phyloP scores from a whole-genome alignment of 2,797 vertebrate genomes.

The Karalla daura region DNA sequence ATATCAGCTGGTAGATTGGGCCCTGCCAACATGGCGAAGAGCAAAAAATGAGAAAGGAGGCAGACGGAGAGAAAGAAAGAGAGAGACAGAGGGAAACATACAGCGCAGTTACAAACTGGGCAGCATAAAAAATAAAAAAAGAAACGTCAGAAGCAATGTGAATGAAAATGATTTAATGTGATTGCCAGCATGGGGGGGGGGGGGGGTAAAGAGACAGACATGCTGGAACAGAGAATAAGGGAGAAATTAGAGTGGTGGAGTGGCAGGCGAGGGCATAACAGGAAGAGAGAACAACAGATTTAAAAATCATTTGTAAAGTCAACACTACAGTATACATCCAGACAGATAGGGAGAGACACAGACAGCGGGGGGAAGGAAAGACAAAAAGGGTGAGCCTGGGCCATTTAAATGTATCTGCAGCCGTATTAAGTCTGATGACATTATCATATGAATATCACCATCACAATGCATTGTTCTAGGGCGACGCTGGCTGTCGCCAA shows the following conservation, averaged over 20 bases:
- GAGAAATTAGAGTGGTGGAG: slow-evolving; percentile 49
- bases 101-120: slow-evolving; percentile 67
- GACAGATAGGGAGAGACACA: slow-evolving; percentile 9
- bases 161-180: slow-evolving; percentile 72
- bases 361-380: background rate
- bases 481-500: slow-evolving; percentile 74
- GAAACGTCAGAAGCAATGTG: slow-evolving; percentile 63
- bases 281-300: slow-evolving; percentile 50
- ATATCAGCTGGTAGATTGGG: slow-evolving; percentile 90
- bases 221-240: slow-evolving; percentile 57
- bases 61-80: slow-evolving; percentile 60
- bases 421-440: slow-evolving; percentile 67
- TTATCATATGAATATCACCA: slow-evolving; percentile 85
- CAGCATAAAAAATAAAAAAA: slow-evolving; percentile 47
- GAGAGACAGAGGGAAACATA: slow-evolving; percentile 52
- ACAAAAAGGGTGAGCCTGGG: background rate
- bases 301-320: slow-evolving; percentile 55
- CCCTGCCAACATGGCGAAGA: slow-evolving; percentile 87
- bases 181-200: slow-evolving; percentile 67
- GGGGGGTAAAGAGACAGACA: slow-evolving; percentile 41
- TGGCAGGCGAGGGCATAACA: slow-evolving; percentile 54
- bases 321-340: slow-evolving; percentile 43
- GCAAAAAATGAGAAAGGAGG: slow-evolving; percentile 75
- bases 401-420: slow-evolving; percentile 51
- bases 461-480: slow-evolving; percentile 77